phyloP scores from a whole-genome alignment of 1,140 invertebrate genomes.

The Xylocopa sonorina region DNA sequence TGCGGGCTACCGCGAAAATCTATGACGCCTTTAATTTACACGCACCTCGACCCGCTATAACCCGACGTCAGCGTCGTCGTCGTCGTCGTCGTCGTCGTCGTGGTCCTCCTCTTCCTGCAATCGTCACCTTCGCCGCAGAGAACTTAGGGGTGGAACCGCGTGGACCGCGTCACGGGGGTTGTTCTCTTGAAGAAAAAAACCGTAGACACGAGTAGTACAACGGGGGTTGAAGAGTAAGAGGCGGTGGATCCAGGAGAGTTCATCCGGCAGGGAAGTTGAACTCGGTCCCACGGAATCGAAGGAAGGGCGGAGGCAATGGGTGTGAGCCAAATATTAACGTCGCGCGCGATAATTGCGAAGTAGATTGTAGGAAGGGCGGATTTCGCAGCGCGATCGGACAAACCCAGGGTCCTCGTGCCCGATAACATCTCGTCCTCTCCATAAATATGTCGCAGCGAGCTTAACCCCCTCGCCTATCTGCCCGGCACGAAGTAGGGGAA shows the following conservation, averaged over 20 bases:
- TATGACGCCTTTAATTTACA: slow-evolving; percentile 82
- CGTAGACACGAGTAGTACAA: too few species aligned
- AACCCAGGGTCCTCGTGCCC: slow-evolving; percentile 71
- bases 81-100: slow-evolving; percentile 2
- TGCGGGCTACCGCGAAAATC: slow-evolving; percentile 81
- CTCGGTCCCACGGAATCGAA: slow-evolving; percentile 53
- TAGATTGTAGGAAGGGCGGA: slow-evolving; percentile 78
- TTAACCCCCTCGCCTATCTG: slow-evolving; percentile 79
- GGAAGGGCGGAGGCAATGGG: slow-evolving; percentile 62
- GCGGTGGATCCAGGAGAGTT: neutral
- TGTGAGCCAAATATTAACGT: slow-evolving; percentile 81
- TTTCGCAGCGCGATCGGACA: slow-evolving; percentile 63
- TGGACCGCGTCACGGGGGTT: neutral
- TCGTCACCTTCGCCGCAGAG: neutral
- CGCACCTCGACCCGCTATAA: slow-evolving; percentile 58
- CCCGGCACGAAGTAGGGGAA: slow-evolving; percentile 76
- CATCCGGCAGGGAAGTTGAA: neutral
- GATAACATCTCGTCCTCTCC: slow-evolving; percentile 82
- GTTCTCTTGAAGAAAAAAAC: too few species aligned
- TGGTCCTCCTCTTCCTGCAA: neutral
- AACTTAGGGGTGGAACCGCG: neutral
- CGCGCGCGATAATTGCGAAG: slow-evolving; percentile 81
- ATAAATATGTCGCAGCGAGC: slow-evolving; percentile 82
- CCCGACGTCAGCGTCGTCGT: slow-evolving; percentile 22
- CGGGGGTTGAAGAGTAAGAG: too few species aligned